Conservation (phyloP, 2,888 invertebrate species). For the Catocala fraxini region DNA sequence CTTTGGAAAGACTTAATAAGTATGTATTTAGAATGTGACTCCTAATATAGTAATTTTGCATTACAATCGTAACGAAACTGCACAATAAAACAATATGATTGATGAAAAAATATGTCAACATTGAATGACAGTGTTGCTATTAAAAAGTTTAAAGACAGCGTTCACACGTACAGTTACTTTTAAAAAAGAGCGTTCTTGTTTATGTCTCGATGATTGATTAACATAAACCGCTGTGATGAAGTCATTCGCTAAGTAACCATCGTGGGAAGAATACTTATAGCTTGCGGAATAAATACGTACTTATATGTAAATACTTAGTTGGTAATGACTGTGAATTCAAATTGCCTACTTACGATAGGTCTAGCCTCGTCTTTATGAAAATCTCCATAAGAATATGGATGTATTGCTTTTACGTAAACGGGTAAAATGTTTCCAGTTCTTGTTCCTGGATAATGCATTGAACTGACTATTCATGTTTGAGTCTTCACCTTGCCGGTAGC, state of each 20-base stretch:
- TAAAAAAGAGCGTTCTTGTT: neutral
- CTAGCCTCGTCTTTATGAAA: neutral
- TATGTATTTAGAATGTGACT: no score
- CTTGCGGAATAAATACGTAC: conserved; percentile 3
- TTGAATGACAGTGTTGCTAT: neutral
- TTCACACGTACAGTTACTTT: neutral
- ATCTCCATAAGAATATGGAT: no score
- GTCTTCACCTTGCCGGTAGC: no score
- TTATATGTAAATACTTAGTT: neutral
- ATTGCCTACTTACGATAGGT: neutral
- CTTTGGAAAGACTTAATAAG: no score
- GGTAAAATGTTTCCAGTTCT: no score
- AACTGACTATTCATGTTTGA: no score
- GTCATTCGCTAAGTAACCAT: conserved; percentile 30
- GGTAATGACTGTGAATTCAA: neutral
- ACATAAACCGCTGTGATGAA: conserved; percentile 33
- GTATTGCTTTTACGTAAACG: no score
- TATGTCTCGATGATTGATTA: conserved; percentile 25
- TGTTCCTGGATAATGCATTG: no score
- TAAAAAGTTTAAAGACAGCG: neutral
- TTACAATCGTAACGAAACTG: no score
- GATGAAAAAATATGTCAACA: no score
- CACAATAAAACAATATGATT: no score
- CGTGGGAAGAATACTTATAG: conserved; percentile 37
- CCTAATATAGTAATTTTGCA: no score